Evolutionary conservation across 2,888 invertebrate genomes (phyloP).

Genomic region (Diogma glabrata): DNA sequence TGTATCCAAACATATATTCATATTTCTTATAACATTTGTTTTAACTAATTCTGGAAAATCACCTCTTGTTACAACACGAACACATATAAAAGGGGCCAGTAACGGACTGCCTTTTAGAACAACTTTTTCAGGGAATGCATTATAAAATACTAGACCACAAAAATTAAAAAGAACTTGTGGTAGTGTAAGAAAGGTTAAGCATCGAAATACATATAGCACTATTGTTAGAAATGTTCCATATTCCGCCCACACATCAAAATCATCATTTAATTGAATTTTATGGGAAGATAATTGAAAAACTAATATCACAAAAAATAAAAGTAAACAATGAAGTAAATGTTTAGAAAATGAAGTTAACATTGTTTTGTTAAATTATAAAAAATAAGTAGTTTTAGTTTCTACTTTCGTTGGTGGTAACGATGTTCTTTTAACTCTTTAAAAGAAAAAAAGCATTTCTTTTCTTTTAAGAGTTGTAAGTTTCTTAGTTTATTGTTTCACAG

Average conservation of each 20-base stretch:
- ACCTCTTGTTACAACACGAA: constrained; percentile 87
- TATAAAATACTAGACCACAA: constrained; percentile 75
- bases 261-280: constrained; percentile 46
- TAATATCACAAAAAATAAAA: constrained; percentile 61
- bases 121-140: constrained; percentile 90
- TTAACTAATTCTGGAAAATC: constrained; percentile 86
- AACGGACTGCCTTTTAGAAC: constrained; percentile 79
- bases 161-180: constrained; percentile 79
- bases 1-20: constrained; percentile 76
- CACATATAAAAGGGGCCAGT: constrained; percentile 86
- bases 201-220: constrained; percentile 63
- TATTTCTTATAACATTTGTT: constrained; percentile 73
- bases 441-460: too few relatives aligned
- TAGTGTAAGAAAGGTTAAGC: constrained; percentile 72
- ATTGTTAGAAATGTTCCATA: constrained; percentile 69
- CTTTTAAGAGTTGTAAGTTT: too few relatives aligned
- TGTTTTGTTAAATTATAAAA: too few relatives aligned
- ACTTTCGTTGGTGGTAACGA: too few relatives aligned
- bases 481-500: too few relatives aligned
- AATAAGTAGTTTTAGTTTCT: too few relatives aligned
- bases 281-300: constrained; percentile 59
- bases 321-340: constrained; percentile 68
- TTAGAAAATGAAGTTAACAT: constrained; percentile 43
- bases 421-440: too few relatives aligned
- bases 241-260: constrained; percentile 63